Conservation (phyloP, 2,113 vertebrate genomes). For the Emydura subglobosa region DNA sequence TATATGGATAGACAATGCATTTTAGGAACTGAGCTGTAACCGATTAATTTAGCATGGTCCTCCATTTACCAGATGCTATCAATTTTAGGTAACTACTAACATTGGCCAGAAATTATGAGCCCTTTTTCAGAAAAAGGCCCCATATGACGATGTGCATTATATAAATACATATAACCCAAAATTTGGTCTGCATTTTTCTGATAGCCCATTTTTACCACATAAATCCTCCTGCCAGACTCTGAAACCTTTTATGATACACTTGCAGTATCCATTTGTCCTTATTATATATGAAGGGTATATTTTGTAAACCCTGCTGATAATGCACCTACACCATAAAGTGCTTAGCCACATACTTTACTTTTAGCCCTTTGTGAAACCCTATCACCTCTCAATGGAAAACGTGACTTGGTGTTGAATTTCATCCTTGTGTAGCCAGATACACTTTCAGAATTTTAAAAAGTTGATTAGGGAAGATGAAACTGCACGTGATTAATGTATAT, state of each 20-base stretch:
- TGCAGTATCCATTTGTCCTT: not conserved
- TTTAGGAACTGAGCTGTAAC: not conserved
- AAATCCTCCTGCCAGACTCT: not conserved
- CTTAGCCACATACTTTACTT: not conserved
- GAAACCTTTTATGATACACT: not conserved
- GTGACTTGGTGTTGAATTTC: not conserved
- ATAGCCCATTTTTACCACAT: not conserved
- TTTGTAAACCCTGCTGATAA: not conserved
- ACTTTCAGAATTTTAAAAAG: not conserved
- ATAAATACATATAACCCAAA: not conserved
- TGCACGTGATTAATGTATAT: not conserved
- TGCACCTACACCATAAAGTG: not conserved
- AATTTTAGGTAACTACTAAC: not conserved
- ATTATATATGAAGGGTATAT: not conserved
- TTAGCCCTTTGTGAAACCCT: not conserved
- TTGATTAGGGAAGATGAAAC: not conserved
- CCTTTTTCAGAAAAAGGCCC: not conserved
- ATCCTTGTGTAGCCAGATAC: not conserved
- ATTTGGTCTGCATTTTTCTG: not conserved
- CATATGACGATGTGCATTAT: not conserved
- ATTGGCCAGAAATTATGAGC: not conserved
- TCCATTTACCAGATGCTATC: not conserved
- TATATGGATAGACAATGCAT: not conserved
- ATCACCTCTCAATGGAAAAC: not conserved
- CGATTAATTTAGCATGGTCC: not conserved